These are phyloP conservation scores for Rotaria magnacalcarata DNA, from an alignment of 2,888 invertebrate species.

Conservation along the genomic window DNA sequence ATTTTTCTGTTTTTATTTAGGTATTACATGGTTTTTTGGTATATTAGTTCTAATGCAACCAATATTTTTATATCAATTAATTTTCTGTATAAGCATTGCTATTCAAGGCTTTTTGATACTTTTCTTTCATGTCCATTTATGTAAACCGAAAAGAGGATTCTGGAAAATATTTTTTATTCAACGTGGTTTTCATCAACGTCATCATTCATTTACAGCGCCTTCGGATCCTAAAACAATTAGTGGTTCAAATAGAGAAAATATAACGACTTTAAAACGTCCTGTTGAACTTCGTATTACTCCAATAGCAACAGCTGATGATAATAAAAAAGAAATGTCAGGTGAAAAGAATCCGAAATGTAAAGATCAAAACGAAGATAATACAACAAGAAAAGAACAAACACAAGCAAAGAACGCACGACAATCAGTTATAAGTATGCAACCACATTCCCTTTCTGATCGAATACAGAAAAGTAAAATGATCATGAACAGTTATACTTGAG, in stretches of 20 bases:
- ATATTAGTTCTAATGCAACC: neutral
- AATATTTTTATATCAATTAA: neutral
- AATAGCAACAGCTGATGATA: neutral
- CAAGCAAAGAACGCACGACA: neutral
- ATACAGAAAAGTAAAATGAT: neutral
- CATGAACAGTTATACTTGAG: neutral
- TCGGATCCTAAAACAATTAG: neutral
- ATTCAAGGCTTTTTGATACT: neutral
- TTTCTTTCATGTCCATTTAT: neutral
- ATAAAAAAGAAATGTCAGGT: neutral
- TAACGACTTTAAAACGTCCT: neutral
- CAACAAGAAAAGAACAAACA: neutral
- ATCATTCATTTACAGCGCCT: neutral
- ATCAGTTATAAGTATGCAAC: neutral
- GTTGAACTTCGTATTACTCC: neutral
- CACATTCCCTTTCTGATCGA: neutral
- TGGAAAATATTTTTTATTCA: neutral
- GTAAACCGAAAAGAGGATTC: neutral
- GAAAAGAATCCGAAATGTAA: neutral
- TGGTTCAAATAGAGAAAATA: neutral
- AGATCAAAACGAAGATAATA: neutral
- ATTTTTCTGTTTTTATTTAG: neutral
- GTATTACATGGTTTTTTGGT: neutral
- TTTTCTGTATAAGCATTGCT: neutral
- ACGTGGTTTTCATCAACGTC: conserved; percentile 1